Evolutionary conservation across 2,888 invertebrate species (phyloP).

Genomic region (Halictus quadricinctus): DNA sequence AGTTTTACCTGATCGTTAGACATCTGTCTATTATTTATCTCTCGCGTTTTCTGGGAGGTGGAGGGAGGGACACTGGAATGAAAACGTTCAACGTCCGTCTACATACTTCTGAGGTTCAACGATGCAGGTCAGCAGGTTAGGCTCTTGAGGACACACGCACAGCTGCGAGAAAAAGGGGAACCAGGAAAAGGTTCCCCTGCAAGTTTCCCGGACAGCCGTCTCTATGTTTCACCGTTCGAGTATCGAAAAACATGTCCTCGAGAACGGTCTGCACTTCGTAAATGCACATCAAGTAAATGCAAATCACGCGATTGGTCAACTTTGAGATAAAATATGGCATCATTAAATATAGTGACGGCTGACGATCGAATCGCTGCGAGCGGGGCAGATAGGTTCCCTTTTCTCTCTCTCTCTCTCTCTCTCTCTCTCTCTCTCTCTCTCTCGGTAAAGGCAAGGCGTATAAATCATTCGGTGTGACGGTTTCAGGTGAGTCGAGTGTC

Average conservation of each 20-base stretch:
- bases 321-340: conserved; percentile 38
- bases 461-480: not conserved
- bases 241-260: conserved; percentile 9
- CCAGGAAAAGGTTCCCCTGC: not conserved
- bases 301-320: conserved; percentile 50
- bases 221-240: not conserved
- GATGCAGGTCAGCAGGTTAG: conserved; percentile 11
- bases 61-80: conserved; percentile 35
- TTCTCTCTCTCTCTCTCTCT: not conserved
- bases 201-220: not conserved
- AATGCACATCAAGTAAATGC: conserved; percentile 54
- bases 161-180: not conserved
- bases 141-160: conserved; percentile 14
- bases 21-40: not conserved
- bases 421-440: not conserved
- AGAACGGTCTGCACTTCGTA: conserved; percentile 20
- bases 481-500: not conserved
- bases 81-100: conserved; percentile 38
- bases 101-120: conserved; percentile 39
- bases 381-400: not conserved
- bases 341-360: conserved; percentile 11
- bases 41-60: not conserved
- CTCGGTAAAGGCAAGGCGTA: not conserved
- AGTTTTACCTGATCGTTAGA: not conserved
- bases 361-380: conserved; percentile 1